Evolutionary conservation across 2,113 vertebrate genomes (phyloP).

Genomic region (Seriola rivoliana): DNA sequence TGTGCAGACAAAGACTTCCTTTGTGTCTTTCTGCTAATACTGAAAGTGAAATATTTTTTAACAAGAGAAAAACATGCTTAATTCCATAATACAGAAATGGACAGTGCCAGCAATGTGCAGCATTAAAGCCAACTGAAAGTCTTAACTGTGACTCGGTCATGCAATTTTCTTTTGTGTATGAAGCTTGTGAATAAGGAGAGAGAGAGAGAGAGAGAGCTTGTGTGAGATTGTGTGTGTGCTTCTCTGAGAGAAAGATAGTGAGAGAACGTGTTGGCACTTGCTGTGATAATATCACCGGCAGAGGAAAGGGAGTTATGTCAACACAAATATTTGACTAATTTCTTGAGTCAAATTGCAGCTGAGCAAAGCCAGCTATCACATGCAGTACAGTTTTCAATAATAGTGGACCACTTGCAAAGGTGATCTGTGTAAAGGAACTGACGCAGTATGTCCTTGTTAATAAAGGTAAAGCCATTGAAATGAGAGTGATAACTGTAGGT

Average conservation of each 20-base stretch:
- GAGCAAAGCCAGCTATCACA: background rate
- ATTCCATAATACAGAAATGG: background rate
- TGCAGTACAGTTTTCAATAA: constrained; percentile 9
- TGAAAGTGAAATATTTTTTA: background rate
- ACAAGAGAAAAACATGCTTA: background rate
- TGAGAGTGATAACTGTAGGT: background rate
- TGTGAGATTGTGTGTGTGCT: background rate
- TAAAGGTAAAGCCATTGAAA: background rate
- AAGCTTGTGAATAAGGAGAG: background rate
- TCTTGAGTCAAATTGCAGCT: constrained; percentile 16
- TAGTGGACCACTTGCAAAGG: background rate
- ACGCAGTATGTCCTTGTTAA: background rate
- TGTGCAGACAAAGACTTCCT: background rate
- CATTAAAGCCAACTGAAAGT: background rate
- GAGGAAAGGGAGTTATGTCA: constrained; percentile 1
- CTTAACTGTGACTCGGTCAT: no score
- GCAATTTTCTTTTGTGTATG: background rate
- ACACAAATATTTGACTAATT: constrained; percentile 11
- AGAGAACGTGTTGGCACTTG: constrained; percentile 7
- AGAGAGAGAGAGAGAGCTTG: background rate
- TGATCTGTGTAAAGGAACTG: background rate
- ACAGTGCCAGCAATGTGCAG: background rate
- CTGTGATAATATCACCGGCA: constrained; percentile 28
- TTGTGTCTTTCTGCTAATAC: background rate
- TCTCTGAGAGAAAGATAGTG: background rate